Percentiles rank a stretch among this genome's conserved stretches.
Conservation (phyloP, 53 echinoderm and acorn worm species). For the Astropecten irregularis region DNA sequence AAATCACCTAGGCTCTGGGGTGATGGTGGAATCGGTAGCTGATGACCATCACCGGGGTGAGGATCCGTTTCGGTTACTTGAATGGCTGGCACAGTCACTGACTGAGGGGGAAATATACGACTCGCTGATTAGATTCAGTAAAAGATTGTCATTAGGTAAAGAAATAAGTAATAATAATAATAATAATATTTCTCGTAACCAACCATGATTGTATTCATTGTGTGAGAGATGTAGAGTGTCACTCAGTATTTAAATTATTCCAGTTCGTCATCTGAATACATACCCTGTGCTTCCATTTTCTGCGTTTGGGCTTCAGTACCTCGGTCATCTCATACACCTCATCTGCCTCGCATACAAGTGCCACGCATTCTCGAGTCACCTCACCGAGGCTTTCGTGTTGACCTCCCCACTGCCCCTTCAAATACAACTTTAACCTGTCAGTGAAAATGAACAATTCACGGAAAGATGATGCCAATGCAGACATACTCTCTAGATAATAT, state of each 20-base stretch:
- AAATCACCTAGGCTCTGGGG: slow-evolving; percentile 51
- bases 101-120: not conserved
- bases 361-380: not conserved
- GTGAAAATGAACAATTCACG: no score
- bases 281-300: not conserved
- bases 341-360: not conserved
- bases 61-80: not conserved
- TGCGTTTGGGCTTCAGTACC: not conserved
- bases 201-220: no score
- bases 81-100: not conserved
- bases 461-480: no score
- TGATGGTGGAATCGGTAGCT: not conserved
- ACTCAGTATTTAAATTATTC: no score
- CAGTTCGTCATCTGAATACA: no score
- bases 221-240: no score
- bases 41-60: not conserved
- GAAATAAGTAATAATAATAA: no score
- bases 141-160: no score
- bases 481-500: no score
- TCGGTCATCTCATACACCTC: not conserved
- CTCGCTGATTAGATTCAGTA: no score
- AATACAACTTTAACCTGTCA: slow-evolving; percentile 8
- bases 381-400: slow-evolving; percentile 12
- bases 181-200: no score
- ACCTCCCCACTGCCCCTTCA: slow-evolving; percentile 46